These are phyloP conservation scores for Physocephala rufipes DNA, from an alignment of 2,888 invertebrate genomes.

Conservation along the genomic window DNA sequence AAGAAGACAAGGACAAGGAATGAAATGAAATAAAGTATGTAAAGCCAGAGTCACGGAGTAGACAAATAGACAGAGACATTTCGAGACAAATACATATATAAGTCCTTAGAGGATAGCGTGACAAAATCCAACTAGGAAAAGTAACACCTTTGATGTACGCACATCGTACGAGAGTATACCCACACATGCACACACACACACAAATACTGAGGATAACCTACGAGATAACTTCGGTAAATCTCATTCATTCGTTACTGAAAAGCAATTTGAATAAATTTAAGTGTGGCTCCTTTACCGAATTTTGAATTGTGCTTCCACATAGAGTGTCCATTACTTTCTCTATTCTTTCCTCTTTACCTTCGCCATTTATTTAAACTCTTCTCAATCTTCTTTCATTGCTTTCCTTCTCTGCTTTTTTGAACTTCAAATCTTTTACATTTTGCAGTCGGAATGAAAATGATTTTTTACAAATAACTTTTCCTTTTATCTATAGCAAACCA, in stretches of 20 bases:
- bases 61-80: neutral
- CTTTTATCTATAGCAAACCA: too few species aligned
- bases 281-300: conserved; percentile 9
- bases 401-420: neutral
- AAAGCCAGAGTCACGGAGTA: neutral
- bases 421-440: too few species aligned
- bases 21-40: neutral
- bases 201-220: too few species aligned
- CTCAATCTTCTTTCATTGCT: too few species aligned
- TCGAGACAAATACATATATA: neutral
- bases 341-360: neutral
- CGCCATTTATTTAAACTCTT: too few species aligned
- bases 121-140: too few species aligned
- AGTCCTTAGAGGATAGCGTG: neutral
- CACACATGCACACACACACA: too few species aligned
- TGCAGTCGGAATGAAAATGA: too few species aligned
- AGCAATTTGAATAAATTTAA: conserved; percentile 27
- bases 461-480: too few species aligned
- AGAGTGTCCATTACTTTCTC: neutral
- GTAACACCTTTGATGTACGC: neutral
- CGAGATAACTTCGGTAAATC: neutral
- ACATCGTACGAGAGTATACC: neutral
- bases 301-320: neutral
- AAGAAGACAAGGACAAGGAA: neutral
- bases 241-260: conserved; percentile 1